phyloP scores from a whole-genome alignment of 1,140 invertebrate species.

The Macrobrachium nipponense region DNA sequence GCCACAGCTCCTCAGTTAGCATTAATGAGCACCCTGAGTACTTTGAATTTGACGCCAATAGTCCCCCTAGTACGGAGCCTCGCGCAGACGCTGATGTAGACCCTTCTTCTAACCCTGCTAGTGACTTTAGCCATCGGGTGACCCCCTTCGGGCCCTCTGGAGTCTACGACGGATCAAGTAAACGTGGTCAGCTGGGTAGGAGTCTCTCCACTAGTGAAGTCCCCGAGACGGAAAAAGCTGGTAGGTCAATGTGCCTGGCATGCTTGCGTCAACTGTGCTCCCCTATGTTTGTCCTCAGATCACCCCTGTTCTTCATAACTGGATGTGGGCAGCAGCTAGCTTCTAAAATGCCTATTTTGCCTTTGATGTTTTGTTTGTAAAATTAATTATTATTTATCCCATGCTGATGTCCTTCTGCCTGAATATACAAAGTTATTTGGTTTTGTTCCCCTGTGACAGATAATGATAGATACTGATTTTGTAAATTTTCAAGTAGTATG shows the following conservation, averaged over 20 bases:
- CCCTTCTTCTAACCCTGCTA: slow-evolving; percentile 66
- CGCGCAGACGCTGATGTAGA: slow-evolving; percentile 66
- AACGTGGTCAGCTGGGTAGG: slow-evolving; percentile 81
- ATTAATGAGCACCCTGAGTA: slow-evolving; percentile 69
- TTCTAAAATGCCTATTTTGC: slow-evolving; percentile 42
- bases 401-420: slow-evolving; percentile 1
- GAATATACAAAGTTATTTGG: too few species aligned
- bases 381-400: slow-evolving; percentile 34
- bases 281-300: slow-evolving; percentile 34
- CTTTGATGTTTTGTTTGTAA: slow-evolving; percentile 30
- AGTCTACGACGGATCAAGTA: slow-evolving; percentile 58
- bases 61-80: slow-evolving; percentile 65
- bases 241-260: slow-evolving; percentile 70
- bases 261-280: slow-evolving; percentile 45
- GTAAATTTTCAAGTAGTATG: slow-evolving; percentile 15
- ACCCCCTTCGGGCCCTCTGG: slow-evolving; percentile 66
- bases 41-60: slow-evolving; percentile 68
- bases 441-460: too few species aligned
- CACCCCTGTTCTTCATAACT: slow-evolving; percentile 35
- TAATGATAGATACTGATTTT: too few species aligned
- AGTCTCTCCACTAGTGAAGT: slow-evolving; percentile 85
- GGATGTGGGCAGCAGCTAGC: slow-evolving; percentile 50
- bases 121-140: slow-evolving; percentile 66
- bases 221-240: slow-evolving; percentile 85
- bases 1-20: slow-evolving; percentile 66